Percentiles rank a stretch among this genome's conserved stretches.
phyloP scores from a whole-genome alignment of 2,888 invertebrate genomes.

The Caenorhabditis imperialis region DNA sequence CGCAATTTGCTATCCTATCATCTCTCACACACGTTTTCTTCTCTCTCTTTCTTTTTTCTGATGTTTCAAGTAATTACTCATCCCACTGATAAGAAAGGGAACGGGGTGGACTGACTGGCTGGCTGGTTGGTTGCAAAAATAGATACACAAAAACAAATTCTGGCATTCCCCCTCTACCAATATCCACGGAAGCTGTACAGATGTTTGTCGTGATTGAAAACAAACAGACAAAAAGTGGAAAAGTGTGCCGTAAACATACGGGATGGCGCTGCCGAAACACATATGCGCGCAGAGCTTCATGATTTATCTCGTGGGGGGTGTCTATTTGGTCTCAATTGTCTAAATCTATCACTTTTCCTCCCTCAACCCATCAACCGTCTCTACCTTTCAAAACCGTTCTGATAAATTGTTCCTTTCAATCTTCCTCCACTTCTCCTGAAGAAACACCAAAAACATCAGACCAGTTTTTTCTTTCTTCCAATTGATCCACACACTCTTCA shows the following conservation, averaged over 20 bases:
- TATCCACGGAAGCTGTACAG: conserved; percentile 32
- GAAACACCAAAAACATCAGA: too few relatives aligned
- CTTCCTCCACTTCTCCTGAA: too few relatives aligned
- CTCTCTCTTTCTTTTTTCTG: conserved; percentile 2
- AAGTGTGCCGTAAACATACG: conserved; percentile 42
- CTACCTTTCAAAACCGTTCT: too few relatives aligned
- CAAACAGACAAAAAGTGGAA: conserved; percentile 47
- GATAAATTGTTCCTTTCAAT: neutral
- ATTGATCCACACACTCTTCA: conserved; percentile 4
- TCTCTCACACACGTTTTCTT: conserved; percentile 22
- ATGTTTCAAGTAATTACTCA: too few relatives aligned
- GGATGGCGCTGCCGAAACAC: conserved; percentile 45
- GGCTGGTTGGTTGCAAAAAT: too few relatives aligned
- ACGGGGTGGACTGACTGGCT: too few relatives aligned
- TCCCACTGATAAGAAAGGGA: too few relatives aligned
- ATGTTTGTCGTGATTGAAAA: conserved; percentile 50
- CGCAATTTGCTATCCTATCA: conserved; percentile 14
- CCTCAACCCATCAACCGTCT: too few relatives aligned
- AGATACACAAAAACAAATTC: too few relatives aligned
- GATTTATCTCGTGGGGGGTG: neutral
- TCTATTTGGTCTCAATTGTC: neutral
- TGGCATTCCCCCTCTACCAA: neutral
- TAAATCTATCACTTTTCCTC: too few relatives aligned
- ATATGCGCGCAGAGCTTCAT: conserved; percentile 22
- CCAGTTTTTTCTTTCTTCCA: conserved; percentile 1